These are phyloP conservation scores for Nomada flava DNA, from an alignment of 2,888 invertebrate genomes.

Conservation along the genomic window DNA sequence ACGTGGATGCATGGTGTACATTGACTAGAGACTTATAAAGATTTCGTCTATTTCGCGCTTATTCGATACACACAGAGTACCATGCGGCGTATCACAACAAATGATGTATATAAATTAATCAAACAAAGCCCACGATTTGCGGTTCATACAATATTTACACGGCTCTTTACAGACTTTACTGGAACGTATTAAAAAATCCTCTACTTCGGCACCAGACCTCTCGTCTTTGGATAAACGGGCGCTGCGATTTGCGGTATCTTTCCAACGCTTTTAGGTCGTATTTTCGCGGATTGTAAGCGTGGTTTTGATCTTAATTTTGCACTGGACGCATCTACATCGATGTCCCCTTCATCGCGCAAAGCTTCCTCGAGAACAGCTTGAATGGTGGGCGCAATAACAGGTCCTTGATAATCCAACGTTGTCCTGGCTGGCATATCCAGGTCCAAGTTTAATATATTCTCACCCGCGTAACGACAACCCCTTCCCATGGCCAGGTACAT, in stretches of 20 bases:
- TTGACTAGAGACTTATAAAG: conserved; percentile 78
- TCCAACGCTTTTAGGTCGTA: conserved; percentile 80
- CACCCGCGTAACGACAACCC: conserved; percentile 85
- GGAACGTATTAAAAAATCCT: conserved; percentile 31
- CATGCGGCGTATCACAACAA: conserved; percentile 47
- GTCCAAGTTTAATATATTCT: conserved; percentile 91
- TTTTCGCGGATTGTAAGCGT: conserved; percentile 77
- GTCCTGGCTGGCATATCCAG: conserved; percentile 91
- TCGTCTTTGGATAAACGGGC: conserved; percentile 82
- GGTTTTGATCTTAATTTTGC: conserved; percentile 76
- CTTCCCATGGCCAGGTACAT: conserved; percentile 85
- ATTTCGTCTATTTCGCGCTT: conserved; percentile 49
- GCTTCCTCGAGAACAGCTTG: conserved; percentile 85
- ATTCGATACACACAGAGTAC: conserved; percentile 39
- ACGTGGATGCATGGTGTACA: conserved; percentile 73
- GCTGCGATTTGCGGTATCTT: conserved; percentile 81
- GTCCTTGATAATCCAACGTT: conserved; percentile 90
- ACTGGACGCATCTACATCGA: conserved; percentile 82
- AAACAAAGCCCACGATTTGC: conserved; percentile 37
- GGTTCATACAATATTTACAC: conserved; percentile 68
- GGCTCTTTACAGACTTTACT: conserved; percentile 59
- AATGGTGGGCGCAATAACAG: conserved; percentile 89
- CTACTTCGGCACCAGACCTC: conserved; percentile 82
- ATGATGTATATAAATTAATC: conserved; percentile 50
- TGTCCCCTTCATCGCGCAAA: conserved; percentile 82